phyloP scores from a whole-genome alignment of 2,888 invertebrate species.

The Leptopilina syphax region DNA sequence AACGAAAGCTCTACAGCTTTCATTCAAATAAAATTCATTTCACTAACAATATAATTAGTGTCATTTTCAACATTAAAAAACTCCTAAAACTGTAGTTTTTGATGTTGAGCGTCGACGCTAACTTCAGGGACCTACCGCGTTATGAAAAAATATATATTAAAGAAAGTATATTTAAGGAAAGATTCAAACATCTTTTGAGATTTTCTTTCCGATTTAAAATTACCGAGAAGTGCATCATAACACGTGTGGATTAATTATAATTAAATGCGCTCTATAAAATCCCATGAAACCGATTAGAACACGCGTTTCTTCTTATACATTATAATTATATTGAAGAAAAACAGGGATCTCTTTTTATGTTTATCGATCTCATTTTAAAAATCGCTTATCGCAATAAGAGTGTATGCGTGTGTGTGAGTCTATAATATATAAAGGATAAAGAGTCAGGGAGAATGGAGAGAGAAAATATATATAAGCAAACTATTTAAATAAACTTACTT shows the following conservation, averaged over 20 bases:
- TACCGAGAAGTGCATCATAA: neutral
- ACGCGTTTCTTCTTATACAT: neutral
- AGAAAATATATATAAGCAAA: neutral
- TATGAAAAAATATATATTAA: too few species aligned
- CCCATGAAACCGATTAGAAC: constrained; percentile 18
- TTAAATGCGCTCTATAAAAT: constrained; percentile 36
- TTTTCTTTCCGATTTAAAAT: neutral
- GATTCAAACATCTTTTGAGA: too few species aligned
- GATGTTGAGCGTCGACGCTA: too few species aligned
- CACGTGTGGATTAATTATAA: constrained; percentile 21
- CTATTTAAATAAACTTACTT: constrained; percentile 14
- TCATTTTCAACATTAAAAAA: too few species aligned
- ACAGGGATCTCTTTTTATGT: neutral
- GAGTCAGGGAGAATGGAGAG: constrained; percentile 10
- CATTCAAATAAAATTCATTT: too few species aligned
- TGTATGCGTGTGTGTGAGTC: neutral
- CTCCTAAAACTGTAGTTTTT: too few species aligned
- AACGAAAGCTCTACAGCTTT: too few species aligned
- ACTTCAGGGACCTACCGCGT: too few species aligned
- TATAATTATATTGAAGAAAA: constrained; percentile 1
- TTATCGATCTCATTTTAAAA: constrained; percentile 23
- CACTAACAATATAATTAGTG: too few species aligned
- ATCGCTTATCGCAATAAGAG: constrained; percentile 9
- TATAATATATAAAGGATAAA: neutral
- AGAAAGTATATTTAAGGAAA: too few species aligned